phyloP scores from a whole-genome alignment of 1,140 invertebrate species.

The Orchesella cincta region DNA sequence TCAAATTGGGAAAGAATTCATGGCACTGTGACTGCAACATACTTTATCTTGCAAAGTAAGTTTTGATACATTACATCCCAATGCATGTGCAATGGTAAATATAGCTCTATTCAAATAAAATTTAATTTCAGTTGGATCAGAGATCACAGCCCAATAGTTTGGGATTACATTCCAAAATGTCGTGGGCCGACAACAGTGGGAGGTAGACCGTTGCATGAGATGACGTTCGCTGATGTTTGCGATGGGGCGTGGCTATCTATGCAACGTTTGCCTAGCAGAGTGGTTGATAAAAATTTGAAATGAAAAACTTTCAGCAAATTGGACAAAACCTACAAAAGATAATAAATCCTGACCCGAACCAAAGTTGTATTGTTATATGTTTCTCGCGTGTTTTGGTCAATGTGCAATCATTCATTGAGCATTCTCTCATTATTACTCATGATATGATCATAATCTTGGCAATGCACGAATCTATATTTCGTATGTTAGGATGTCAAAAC shows the following conservation, averaged over 20 bases:
- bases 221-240: slow-evolving; percentile 78
- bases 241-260: slow-evolving; percentile 53
- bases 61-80: neutral
- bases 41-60: slow-evolving; percentile 70
- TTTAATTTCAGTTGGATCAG: slow-evolving; percentile 68
- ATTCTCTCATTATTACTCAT: no score
- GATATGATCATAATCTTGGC: no score
- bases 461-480: no score
- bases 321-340: no score
- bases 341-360: no score
- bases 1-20: slow-evolving; percentile 78
- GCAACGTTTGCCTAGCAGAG: neutral
- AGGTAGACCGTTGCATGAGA: slow-evolving; percentile 66
- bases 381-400: no score
- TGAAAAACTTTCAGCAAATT: neutral
- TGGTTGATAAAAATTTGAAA: no score
- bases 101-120: neutral
- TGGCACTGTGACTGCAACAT: slow-evolving; percentile 84
- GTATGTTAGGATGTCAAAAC: no score
- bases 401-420: no score
- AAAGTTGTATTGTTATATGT: no score
- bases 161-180: slow-evolving; percentile 73
- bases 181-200: slow-evolving; percentile 72
- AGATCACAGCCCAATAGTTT: slow-evolving; percentile 68
- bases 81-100: neutral